Conservation (phyloP, 2,113 vertebrate genomes). For the Spermophilus dauricus region DNA sequence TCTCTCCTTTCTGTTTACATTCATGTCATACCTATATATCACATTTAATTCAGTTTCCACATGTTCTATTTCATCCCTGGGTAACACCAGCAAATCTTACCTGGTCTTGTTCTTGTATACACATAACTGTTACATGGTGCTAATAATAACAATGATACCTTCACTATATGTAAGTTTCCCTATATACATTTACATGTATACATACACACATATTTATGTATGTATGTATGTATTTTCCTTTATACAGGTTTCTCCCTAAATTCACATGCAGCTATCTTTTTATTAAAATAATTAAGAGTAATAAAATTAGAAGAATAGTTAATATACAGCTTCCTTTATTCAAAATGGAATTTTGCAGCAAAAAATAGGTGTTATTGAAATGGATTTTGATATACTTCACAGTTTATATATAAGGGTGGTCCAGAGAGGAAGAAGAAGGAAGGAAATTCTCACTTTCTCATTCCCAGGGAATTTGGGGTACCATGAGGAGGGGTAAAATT, state of each 20-base stretch:
- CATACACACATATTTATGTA: background rate
- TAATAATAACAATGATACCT: background rate
- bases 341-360: constrained; percentile 6
- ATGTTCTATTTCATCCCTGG: background rate
- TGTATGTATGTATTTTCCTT: background rate
- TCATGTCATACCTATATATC: background rate
- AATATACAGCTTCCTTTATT: constrained; percentile 15
- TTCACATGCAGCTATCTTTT: background rate
- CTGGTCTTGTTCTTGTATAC: background rate
- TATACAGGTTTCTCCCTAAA: background rate
- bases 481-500: background rate
- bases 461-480: background rate
- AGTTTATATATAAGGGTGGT: background rate
- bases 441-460: background rate
- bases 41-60: constrained; percentile 38
- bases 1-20: background rate
- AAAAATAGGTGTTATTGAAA: background rate
- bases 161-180: background rate
- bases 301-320: constrained; percentile 13
- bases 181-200: background rate
- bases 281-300: constrained; percentile 11
- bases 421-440: background rate
- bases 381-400: background rate
- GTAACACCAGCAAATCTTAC: constrained; percentile 23
- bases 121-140: background rate